These are phyloP conservation scores for Tridacna crocea DNA, from an alignment of 2,888 invertebrate species.

Conservation along the genomic window DNA sequence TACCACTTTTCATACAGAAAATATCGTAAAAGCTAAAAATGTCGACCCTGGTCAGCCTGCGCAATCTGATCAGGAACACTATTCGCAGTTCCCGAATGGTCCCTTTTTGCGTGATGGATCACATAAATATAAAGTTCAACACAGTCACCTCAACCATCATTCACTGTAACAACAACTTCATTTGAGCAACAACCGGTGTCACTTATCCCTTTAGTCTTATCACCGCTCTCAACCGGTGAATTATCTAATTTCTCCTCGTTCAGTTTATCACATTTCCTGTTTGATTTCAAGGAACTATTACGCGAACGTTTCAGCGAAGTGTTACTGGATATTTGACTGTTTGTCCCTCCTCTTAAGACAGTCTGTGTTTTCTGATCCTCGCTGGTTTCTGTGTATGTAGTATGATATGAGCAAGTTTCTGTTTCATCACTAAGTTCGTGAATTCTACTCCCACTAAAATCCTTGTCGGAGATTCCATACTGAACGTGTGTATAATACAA, in stretches of 20 bases:
- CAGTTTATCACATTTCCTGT: neutral
- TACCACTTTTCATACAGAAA: too few relatives aligned
- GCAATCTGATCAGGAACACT: too few relatives aligned
- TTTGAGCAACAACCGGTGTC: neutral
- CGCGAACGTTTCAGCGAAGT: neutral
- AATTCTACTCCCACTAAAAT: conserved; percentile 12
- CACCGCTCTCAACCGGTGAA: neutral
- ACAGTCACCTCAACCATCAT: neutral
- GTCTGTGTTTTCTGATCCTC: conserved; percentile 22
- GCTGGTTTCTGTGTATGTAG: conserved; percentile 47
- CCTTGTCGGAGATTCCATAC: conserved; percentile 71
- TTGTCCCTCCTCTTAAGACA: neutral
- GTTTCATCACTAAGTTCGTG: conserved; percentile 37
- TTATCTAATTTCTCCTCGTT: conserved; percentile 16
- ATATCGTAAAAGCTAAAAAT: too few relatives aligned
- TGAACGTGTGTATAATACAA: conserved; percentile 82
- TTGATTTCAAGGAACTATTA: neutral
- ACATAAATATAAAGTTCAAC: too few relatives aligned
- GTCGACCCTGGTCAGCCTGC: too few relatives aligned
- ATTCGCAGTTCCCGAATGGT: too few relatives aligned
- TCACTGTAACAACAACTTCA: conserved; percentile 13
- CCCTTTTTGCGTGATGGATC: too few relatives aligned
- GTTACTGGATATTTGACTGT: neutral
- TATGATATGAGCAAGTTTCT: conserved; percentile 57
- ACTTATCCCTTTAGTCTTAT: neutral